These are phyloP conservation scores for Leucophenga maculata DNA, from an alignment of 2,888 invertebrate genomes.

Conservation along the genomic window DNA sequence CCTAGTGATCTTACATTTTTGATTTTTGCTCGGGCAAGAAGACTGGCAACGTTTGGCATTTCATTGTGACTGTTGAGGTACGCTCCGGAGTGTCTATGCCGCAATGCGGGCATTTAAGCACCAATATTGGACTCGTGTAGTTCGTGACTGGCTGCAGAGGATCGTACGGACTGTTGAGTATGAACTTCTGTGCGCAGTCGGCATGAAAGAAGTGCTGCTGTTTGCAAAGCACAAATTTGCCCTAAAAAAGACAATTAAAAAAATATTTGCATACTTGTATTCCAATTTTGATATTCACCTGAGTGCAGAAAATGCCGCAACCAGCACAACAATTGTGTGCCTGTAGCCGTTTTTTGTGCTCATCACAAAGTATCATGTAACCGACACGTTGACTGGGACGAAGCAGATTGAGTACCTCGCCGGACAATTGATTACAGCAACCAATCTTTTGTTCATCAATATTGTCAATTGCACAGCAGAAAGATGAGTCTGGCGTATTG, in stretches of 20 bases:
- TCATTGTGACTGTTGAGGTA: constrained; percentile 77
- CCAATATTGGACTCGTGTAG: constrained; percentile 67
- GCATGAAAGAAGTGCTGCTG: constrained; percentile 87
- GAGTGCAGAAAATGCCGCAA: constrained; percentile 92
- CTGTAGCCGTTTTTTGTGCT: constrained; percentile 83
- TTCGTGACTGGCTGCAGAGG: constrained; percentile 72
- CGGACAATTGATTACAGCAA: constrained; percentile 81
- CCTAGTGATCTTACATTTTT: constrained; percentile 56
- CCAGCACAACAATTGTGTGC: constrained; percentile 91
- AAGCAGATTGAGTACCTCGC: constrained; percentile 76
- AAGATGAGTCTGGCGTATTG: constrained; percentile 73
- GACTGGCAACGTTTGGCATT: constrained; percentile 77
- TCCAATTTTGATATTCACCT: constrained; percentile 74
- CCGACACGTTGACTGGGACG: constrained; percentile 84
- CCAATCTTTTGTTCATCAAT: constrained; percentile 84
- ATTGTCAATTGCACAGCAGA: constrained; percentile 83
- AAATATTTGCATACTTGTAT: neutral
- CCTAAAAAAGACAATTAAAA: constrained; percentile 74
- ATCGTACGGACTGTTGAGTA: constrained; percentile 69
- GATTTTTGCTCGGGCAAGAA: constrained; percentile 75
- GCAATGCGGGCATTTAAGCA: constrained; percentile 81
- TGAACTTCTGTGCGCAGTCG: constrained; percentile 78
- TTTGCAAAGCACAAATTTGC: constrained; percentile 86
- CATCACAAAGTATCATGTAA: constrained; percentile 84
- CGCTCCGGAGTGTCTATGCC: constrained; percentile 75